Percentiles rank a stretch among this genome's conserved stretches.
Conservation (phyloP, 1,140 invertebrate genomes). For the Brachionus calyciflorus region DNA sequence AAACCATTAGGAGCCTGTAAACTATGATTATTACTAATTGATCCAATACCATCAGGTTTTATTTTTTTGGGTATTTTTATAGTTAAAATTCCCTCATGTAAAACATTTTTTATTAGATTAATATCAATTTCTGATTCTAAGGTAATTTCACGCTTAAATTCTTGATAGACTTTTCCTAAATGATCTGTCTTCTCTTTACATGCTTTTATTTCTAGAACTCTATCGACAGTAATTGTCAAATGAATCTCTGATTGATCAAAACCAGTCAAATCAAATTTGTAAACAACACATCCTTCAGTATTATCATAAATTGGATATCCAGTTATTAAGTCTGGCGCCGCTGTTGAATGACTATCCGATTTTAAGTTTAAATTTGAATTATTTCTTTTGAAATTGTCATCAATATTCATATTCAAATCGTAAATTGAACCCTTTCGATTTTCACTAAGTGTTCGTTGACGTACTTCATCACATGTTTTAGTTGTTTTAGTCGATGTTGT, state of each 20-base stretch:
- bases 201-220: conserved; percentile 30
- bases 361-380: background rate
- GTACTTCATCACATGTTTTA: background rate
- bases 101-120: conserved; percentile 32
- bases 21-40: background rate
- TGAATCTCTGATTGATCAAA: conserved; percentile 42
- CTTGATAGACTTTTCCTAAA: conserved; percentile 1
- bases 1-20: conserved; percentile 6
- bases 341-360: background rate
- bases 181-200: conserved; percentile 3
- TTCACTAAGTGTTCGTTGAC: background rate
- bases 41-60: background rate
- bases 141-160: conserved; percentile 34
- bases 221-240: conserved; percentile 6
- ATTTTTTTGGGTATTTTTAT: conserved; percentile 23
- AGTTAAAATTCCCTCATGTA: conserved; percentile 35
- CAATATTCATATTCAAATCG: conserved; percentile 16
- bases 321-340: background rate
- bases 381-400: background rate
- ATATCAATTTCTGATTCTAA: conserved; percentile 20
- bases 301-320: conserved; percentile 39
- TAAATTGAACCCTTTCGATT: background rate
- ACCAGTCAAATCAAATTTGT: conserved; percentile 40
- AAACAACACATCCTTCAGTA: background rate
- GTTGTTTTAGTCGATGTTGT: background rate